Conservation (phyloP, 2,888 invertebrate genomes). For the Callimorpha dominula region DNA sequence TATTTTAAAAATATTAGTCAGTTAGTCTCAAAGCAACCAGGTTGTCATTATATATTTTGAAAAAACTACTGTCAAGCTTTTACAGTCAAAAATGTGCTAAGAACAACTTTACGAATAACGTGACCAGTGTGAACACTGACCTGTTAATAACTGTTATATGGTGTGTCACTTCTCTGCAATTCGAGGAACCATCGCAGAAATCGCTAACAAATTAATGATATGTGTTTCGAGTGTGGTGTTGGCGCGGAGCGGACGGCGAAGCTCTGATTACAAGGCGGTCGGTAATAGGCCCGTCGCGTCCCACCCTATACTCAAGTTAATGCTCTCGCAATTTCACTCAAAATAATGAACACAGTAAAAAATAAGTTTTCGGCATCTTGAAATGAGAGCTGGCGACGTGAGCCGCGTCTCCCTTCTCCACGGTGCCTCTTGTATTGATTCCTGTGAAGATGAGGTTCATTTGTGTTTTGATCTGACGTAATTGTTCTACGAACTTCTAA, state of each 20-base stretch:
- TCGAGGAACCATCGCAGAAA: constrained; percentile 61
- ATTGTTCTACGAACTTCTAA: constrained; percentile 71
- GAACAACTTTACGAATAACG: constrained; percentile 10
- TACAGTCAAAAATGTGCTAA: constrained; percentile 25
- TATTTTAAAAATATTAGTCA: constrained; percentile 17
- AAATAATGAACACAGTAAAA: constrained; percentile 84
- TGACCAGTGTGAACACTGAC: constrained; percentile 23
- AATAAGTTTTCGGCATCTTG: constrained; percentile 76
- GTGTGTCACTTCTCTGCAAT: constrained; percentile 53
- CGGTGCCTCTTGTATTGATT: constrained; percentile 64
- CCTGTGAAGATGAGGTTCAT: constrained; percentile 56
- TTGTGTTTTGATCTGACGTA: constrained; percentile 65
- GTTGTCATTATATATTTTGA: neutral
- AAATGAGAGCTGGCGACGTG: constrained; percentile 76
- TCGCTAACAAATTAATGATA: constrained; percentile 82
- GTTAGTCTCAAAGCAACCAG: constrained; percentile 1
- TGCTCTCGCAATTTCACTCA: constrained; percentile 86
- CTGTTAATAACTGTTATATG: constrained; percentile 43
- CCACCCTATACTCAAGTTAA: constrained; percentile 86
- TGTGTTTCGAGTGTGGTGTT: constrained; percentile 61
- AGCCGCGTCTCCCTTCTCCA: constrained; percentile 55
- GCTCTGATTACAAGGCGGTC: constrained; percentile 82
- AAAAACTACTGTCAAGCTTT: neutral
- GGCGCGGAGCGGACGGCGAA: constrained; percentile 67
- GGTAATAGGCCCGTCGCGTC: constrained; percentile 79